Evolutionary conservation across 2,113 vertebrate species (phyloP).

Genomic region (Spea bombifrons): DNA sequence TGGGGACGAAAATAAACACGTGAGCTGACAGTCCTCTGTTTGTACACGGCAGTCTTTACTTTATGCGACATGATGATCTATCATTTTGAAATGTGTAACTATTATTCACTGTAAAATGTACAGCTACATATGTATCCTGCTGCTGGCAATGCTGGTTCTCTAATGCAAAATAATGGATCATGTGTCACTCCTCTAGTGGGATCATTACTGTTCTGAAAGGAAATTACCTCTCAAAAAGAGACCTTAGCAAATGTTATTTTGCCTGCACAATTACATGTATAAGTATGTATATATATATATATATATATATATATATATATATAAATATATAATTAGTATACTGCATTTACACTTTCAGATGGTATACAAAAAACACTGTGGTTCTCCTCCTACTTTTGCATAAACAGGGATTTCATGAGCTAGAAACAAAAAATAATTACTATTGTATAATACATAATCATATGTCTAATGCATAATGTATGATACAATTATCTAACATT

Average conservation of each 20-base stretch:
- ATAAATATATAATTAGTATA: no score
- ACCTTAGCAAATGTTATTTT: slow-evolving; percentile 1
- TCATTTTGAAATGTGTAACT: slow-evolving; percentile 30
- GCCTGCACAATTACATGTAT: neutral
- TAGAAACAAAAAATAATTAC: no score
- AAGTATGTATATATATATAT: neutral
- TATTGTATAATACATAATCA: no score
- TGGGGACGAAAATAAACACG: neutral
- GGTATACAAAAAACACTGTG: no score
- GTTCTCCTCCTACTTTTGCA: no score
- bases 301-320: no score
- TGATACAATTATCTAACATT: no score
- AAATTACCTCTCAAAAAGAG: slow-evolving; percentile 18
- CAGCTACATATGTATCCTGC: slow-evolving; percentile 34
- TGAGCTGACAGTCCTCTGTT: slow-evolving; percentile 15
- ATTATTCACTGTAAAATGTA: slow-evolving; percentile 38
- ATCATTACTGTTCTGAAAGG: slow-evolving; percentile 21
- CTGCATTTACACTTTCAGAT: no score
- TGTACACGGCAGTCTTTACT: slow-evolving; percentile 1
- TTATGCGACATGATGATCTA: slow-evolving; percentile 15
- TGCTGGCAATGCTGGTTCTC: slow-evolving; percentile 25
- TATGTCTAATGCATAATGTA: no score
- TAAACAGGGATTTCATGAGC: no score
- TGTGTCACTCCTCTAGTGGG: slow-evolving; percentile 16
- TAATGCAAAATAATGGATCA: slow-evolving; percentile 35